phyloP scores from a whole-genome alignment of 2,888 invertebrate species.

The Mechanitis messenoides region DNA sequence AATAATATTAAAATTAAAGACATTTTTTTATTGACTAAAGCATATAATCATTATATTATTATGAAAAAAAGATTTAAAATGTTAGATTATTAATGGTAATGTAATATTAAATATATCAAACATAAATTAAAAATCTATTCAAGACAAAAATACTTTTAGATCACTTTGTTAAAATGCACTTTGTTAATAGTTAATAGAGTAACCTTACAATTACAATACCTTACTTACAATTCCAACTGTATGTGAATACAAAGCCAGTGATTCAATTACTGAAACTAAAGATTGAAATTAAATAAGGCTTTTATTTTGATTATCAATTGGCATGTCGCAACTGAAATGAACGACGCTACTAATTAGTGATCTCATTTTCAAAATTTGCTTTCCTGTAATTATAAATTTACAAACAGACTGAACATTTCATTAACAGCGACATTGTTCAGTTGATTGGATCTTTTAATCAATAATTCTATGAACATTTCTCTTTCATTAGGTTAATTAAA shows the following conservation, averaged over 20 bases:
- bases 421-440: constrained; percentile 28
- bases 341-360: constrained; percentile 30
- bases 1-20: no score
- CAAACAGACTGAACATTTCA: constrained; percentile 31
- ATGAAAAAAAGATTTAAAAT: no score
- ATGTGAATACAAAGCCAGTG: not conserved
- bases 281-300: constrained; percentile 5
- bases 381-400: constrained; percentile 31
- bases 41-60: no score
- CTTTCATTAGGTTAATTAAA: constrained; percentile 13
- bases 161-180: no score
- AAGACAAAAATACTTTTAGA: no score
- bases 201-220: no score
- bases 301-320: constrained; percentile 27
- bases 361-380: constrained; percentile 32
- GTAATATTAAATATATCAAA: no score
- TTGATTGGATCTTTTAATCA: constrained; percentile 29
- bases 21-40: no score
- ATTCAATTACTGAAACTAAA: not conserved
- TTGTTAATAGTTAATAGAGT: no score
- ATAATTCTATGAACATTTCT: constrained; percentile 14
- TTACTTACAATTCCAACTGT: no score
- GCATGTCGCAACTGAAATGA: constrained; percentile 23
- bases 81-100: no score
- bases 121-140: no score